phyloP scores from a whole-genome alignment of 1,140 invertebrate genomes.

The Helicoverpa zea region DNA sequence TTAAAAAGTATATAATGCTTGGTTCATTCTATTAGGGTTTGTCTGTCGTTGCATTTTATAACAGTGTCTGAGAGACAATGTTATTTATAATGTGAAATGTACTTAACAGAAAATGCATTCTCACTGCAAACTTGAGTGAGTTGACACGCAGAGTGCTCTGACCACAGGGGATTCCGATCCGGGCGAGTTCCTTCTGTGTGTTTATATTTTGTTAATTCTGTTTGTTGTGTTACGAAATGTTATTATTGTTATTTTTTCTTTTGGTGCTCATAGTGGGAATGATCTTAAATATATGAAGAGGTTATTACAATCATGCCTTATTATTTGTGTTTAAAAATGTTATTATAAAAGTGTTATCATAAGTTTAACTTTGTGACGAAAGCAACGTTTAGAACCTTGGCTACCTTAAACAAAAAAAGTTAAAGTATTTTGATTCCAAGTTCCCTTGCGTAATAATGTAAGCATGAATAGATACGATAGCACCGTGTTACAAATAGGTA shows the following conservation, averaged over 20 bases:
- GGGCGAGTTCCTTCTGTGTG: background rate
- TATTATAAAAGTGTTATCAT: too few relatives aligned
- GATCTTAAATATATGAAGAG: background rate
- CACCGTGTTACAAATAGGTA: too few relatives aligned
- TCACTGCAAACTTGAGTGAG: slow-evolving; percentile 33
- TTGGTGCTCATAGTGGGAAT: background rate
- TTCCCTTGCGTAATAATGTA: too few relatives aligned
- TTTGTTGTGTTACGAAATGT: slow-evolving; percentile 42
- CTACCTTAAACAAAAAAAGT: too few relatives aligned
- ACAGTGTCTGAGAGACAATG: slow-evolving; percentile 12
- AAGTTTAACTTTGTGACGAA: too few relatives aligned
- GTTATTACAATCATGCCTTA: too few relatives aligned
- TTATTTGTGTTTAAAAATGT: too few relatives aligned
- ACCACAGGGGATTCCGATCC: slow-evolving; percentile 23
- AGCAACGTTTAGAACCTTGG: too few relatives aligned
- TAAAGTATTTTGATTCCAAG: too few relatives aligned
- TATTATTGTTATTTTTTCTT: background rate
- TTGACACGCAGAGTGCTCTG: slow-evolving; percentile 40
- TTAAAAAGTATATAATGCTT: background rate
- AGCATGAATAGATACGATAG: too few relatives aligned
- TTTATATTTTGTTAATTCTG: slow-evolving; percentile 49
- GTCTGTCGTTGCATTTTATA: slow-evolving; percentile 23
- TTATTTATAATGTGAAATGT: slow-evolving; percentile 38
- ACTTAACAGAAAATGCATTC: slow-evolving; percentile 44
- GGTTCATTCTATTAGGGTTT: background rate